Percentiles rank a stretch among this genome's conserved stretches.
phyloP scores from a whole-genome alignment of 2,888 invertebrate species.

The Gibbula magus region DNA sequence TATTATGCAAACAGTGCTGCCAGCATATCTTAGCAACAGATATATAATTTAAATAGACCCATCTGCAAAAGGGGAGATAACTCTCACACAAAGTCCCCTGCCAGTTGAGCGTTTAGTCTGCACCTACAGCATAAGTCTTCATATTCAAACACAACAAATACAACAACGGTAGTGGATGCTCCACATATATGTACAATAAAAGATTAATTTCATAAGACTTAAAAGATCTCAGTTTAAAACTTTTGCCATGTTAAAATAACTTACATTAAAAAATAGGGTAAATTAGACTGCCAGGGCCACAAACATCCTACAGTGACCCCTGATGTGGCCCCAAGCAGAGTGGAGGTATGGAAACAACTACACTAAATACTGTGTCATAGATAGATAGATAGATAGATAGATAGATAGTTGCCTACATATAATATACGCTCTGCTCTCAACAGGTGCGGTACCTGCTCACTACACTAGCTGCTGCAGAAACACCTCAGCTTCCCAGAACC shows the following conservation, averaged over 20 bases:
- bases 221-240: constrained; percentile 20
- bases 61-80: not conserved
- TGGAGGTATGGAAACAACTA: constrained; percentile 10
- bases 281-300: constrained; percentile 9
- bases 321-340: constrained; percentile 1
- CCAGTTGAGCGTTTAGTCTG: not conserved
- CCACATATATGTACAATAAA: constrained; percentile 23
- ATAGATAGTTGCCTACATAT: no score
- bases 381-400: no score
- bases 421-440: no score
- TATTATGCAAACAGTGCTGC: constrained; percentile 6
- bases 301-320: not conserved
- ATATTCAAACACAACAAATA: constrained; percentile 20
- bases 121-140: constrained; percentile 7
- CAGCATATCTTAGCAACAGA: not conserved
- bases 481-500: no score
- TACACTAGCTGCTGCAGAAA: no score
- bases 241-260: constrained; percentile 21
- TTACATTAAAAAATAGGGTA: constrained; percentile 20
- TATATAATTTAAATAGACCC: no score
- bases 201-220: constrained; percentile 19
- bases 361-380: constrained; percentile 17
- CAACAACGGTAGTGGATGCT: constrained; percentile 17
- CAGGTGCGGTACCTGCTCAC: no score
- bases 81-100: not conserved